Base-by-base conservation (phyloP, 2,797 vertebrate genomes). In the Protosalanx chinensis region DNA sequence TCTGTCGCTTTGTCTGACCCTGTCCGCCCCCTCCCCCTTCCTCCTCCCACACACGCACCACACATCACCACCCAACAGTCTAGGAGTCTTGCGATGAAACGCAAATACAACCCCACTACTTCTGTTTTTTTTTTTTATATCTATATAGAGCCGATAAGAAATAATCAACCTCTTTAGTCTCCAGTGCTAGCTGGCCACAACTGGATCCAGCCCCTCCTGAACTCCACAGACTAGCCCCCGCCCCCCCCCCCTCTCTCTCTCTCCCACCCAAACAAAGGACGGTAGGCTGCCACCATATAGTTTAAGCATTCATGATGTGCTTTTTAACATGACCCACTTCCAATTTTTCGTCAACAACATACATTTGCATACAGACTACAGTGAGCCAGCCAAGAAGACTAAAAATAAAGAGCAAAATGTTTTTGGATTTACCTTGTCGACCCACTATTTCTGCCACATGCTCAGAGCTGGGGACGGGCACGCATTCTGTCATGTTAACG, bases 381-480 rank as follows among this genome's bases (percentile, higher is more conserved):
- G 30, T 1, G 3, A 59, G 13, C 5, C 2, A 15, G 35, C 32
- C 60, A 61, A 6, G 0, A n/a, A 23, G 13, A 13, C 37, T 1
- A 70, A 18, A 61, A 20, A 58, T 35, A 51, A 29, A 27, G 1
- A 27, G 23, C 23, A 27, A 27, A 27, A 27, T 27, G 23, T 27
- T 27, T 27, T 27, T 27, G 23, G 33, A 59, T 70, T 79, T 87
- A 96, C 95, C 95, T 93, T 96, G 95, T 75, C 94, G 88, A 1
- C 94, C 94, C 35, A 96, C 95, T 37, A 96, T 96, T 68, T 96
- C 95, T 0, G 95, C 95, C 72, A 96, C 95, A 82, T 96, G 95
- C 33, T 96, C 95, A 0, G 95, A 96, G 79, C 93, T 95, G 74
- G 95, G 95, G 1, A 96, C 95, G 0, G 94, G 92, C 18, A 96